These are phyloP conservation scores for Mellilla xanthometata DNA, from an alignment of 2,888 invertebrate genomes.

Conservation along the genomic window DNA sequence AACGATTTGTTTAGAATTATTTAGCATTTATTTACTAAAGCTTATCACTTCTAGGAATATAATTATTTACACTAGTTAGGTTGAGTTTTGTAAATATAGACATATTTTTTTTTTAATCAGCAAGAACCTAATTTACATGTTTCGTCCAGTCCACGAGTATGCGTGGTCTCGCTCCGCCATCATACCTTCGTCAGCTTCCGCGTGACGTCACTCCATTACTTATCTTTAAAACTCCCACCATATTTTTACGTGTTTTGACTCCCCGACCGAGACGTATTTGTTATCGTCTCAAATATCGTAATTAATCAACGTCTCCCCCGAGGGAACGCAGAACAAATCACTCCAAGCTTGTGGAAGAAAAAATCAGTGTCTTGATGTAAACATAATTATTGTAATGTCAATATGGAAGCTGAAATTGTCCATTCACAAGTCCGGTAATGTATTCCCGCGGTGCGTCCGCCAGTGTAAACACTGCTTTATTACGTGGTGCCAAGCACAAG, in stretches of 20 bases:
- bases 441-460: conserved; percentile 52
- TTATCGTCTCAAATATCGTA: conserved; percentile 19
- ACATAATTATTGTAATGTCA: conserved; percentile 68
- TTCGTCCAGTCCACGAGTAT: too few species aligned
- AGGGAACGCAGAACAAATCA: conserved; percentile 18
- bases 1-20: too few species aligned
- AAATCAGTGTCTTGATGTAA: conserved; percentile 36
- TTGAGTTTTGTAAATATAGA: too few species aligned
- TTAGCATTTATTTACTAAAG: too few species aligned
- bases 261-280: conserved; percentile 18
- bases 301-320: conserved; percentile 18
- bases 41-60: too few species aligned
- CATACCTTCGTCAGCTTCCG: background rate
- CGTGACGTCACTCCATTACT: conserved; percentile 14
- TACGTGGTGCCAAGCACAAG: conserved; percentile 19
- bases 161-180: background rate
- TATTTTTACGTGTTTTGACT: conserved; percentile 14
- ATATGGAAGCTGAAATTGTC: conserved; percentile 66
- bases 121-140: too few species aligned
- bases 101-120: too few species aligned
- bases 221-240: conserved; percentile 11
- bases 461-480: conserved; percentile 52
- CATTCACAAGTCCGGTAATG: conserved; percentile 66
- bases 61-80: too few species aligned
- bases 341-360: conserved; percentile 2